Evolutionary conservation across 2,888 invertebrate genomes (phyloP), one percentile per base, ranked within the genome.

Genomic region (Thelaira solivaga): DNA sequence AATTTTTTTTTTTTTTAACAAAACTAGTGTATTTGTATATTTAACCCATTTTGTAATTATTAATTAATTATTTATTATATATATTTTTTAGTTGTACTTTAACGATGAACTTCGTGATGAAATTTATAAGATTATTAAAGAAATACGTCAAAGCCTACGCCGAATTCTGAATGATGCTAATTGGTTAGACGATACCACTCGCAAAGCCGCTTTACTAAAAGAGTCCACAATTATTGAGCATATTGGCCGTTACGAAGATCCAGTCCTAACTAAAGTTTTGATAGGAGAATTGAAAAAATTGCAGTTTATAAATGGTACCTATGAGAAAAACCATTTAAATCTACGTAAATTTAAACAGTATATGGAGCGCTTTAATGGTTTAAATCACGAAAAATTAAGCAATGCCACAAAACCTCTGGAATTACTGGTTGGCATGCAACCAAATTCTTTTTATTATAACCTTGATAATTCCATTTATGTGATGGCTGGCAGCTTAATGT

Each of bases 381-480:
- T 83, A 4, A 69, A 84, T 6, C 73, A 80, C 5, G 74, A 83
- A 8, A 78, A 83, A 2, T 26, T 83, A 4, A 43, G 81, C 0
- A 71, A 81, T 10, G 78, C 73, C 0, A 78, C 83, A 1, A 85
- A 85, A 39, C 88, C 88, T 0, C 18, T 85, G 51, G 83, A 84
- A 1, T 69, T 88, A 10, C 16, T 87, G 4, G 22, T 82, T 45
- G 84, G 83, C 0, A 84, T 86, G 59, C 85, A 87, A 61, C 85
- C 85, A 1, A 88, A 88, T 68, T 82, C 87, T 0, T 87, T 87
- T 71, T 88, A 88, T 51, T 87, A 85, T 39, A 83, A 83, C 2
- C 2, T 86, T 2, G 88, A 88, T 26, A 88, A 88, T 65, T 86
- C 86, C 4, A 87, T 88, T 2, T 85, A 85, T 72, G 84, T 88